Base-by-base conservation (phyloP, 64 coral and sea anemone genomes). In the Trachythela sp. region DNA sequence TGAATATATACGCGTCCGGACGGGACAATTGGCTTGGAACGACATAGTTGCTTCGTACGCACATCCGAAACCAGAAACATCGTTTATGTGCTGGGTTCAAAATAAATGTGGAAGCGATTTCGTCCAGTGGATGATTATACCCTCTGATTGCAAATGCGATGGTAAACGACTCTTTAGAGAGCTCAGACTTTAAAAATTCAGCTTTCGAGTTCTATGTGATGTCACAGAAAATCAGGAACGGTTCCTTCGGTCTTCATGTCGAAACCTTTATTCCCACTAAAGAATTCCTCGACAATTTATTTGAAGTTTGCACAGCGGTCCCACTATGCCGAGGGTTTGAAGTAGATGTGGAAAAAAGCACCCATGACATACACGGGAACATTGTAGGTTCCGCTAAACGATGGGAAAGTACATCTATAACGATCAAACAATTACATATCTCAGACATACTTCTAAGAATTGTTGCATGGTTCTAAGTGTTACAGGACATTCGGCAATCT, bases 261-360 rank as follows among this genome's bases (percentile, higher is more conserved):
- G 49, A 2, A 52, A 52, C 49, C 49, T 52, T 52, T 52, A 11
- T 52, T 52, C 49, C 49, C 83, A 84, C 83, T 39, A 84, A 40
- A 40, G 37, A 34, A 40, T 84, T 84, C 40, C 30, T 84, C 39
- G 83, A 84, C 83, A 84, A 84, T 84, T 35, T 39, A 84, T 84
- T 84, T 84, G 83, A 84, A 84, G 35, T 84, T 40, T 5, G 83
- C 39, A 36, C 83, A 22, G 30, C 83, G 13, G 37, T 84, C 22
- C 32, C 37, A 40, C 32, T 38, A 24, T 84, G 83, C 36, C 1
- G 40, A 84, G 83, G 83, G 9, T 84, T 84, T 40, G 36, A 84
- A 22, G 83, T 84, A 38, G 38, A 84, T 24, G 38, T 84, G 31
- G 32, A 84, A 40, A 40, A 40, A 24, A 24, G 20, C 34, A 40